Base-by-base conservation (phyloP, 2,888 invertebrate species). In the Mythimna lalbum region DNA sequence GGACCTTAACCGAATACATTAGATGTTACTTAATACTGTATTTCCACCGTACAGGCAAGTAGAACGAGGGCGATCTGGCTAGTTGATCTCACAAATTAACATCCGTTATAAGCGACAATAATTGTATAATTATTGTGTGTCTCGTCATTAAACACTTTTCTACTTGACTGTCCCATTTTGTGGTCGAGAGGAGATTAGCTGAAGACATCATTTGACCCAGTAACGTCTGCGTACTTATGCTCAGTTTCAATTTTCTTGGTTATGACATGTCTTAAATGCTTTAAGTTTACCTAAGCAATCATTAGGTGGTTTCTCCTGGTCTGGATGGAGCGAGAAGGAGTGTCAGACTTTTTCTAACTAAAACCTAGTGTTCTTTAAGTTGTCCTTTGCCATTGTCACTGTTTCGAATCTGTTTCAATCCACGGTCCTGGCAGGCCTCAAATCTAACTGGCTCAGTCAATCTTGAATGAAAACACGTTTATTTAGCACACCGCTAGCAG, bases 1-100 rank as follows among this genome's bases (percentile, higher is more conserved):
- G 27, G 27, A 4, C 74, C 74, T 72, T 77, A 77, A 81, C 78
- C 73, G 69, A 78, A 73, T 73, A 66, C 64, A 79, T 67, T 73
- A 76, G 78, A 75, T 81, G 83, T 87, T 87, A 86, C 84, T 82
- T 85, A 87, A 84, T 80, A 84, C 83, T 67, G 86, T 82, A 86
- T 81, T 83, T 81, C 81, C 80, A 82, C 78, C 74, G 76, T 62
- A 74, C 50, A 69, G 64, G 65, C 85, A 88, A 85, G 82, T 88
- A 78, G 86, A 82, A 76, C 87, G 85, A 86, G 89, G 89, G 87
- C 89, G 87, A 80, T 79, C 63, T 78, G 87, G 71, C 79, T 87
- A 79, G 87, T 85, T 87, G 78, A 78, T 80, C 80, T 77, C 69
- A 63, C 80, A 81, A 85, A 85, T 85, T 83, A 79, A 80, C 85